phyloP scores from a whole-genome alignment of 2,888 invertebrate genomes.

The Eupithecia exiguata region DNA sequence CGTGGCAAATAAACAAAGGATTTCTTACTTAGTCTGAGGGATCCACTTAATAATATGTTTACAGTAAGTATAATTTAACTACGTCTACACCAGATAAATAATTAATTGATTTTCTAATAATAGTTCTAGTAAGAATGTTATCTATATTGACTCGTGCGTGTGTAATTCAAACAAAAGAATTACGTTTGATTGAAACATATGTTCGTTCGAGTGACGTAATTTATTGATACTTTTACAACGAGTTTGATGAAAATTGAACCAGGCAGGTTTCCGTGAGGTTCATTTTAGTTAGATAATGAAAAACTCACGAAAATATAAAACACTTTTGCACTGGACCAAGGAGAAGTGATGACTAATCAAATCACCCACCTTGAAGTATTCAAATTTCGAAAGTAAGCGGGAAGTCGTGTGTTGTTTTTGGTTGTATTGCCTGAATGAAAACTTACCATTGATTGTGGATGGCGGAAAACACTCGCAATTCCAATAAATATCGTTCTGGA shows the following conservation, averaged over 20 bases:
- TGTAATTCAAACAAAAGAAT: constrained; percentile 20
- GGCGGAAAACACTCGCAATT: constrained; percentile 89
- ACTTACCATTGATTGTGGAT: constrained; percentile 86
- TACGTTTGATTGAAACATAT: constrained; percentile 22
- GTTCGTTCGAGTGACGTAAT: constrained; percentile 37
- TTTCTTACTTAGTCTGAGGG: too few relatives aligned
- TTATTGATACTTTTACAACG: background rate
- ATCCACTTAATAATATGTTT: too few relatives aligned
- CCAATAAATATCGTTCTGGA: constrained; percentile 93
- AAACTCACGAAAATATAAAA: constrained; percentile 1
- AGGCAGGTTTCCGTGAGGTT: background rate
- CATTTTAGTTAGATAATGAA: background rate
- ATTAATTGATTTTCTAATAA: background rate
- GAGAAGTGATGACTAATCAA: constrained; percentile 7
- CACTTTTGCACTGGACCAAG: background rate
- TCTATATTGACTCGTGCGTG: background rate
- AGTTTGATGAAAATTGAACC: background rate
- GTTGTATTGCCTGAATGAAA: constrained; percentile 34
- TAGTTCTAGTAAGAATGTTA: background rate
- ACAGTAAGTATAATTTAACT: too few relatives aligned
- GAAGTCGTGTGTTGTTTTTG: constrained; percentile 38
- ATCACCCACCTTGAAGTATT: constrained; percentile 49
- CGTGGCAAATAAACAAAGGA: too few relatives aligned
- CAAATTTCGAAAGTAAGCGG: constrained; percentile 56
- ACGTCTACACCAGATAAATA: background rate